Evolutionary conservation across 2,888 invertebrate species (phyloP), one percentile per base, ranked within the genome.

Genomic region (Psococerastis gibbosa): DNA sequence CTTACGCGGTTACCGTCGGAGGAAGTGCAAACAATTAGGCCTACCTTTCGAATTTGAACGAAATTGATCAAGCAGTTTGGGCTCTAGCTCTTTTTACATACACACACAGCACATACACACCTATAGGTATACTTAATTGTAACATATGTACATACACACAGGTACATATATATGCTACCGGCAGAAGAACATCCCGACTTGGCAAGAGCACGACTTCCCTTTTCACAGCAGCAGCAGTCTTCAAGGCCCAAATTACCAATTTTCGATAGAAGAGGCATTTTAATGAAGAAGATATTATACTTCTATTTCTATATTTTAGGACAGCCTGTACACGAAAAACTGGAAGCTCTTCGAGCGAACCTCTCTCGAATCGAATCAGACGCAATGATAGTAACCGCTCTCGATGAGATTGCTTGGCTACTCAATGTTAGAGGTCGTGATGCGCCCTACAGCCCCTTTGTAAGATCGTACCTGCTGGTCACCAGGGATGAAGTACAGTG

Each of bases 361-460:
- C 65, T 91, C 53, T 60, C 63, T 17, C 60, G 66, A 3, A 59
- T 67, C n/a, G 68, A 68, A 0, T 78, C 73, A 1, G 78, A 82
- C 52, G 83, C 83, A 1, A 75, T 88, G 66, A 70, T 91, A 22
- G 68, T 92, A 11, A 85, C 88, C 0, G 79, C 87, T 0, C 61
- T 91, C 44, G 87, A 89, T 53, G 89, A 91, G 60, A 75, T 82
- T 35, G 84, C 88, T 0, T 91, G 89, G 80, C 61, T 91, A 23
- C 66, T 89, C 27, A 92, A 92, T 59, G 72, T 92, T 15, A 70
- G 91, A n/a, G 89, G 87, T 0, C 66, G 72, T 45, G 91, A 92
- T 62, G 68, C 85, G 49, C 78, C 79, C 0, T 78, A 75, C 57
- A 81, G 79, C 1, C 88, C 91, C 0, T 74, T 84, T 15, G 65